These are phyloP conservation scores for Galeruca laticollis DNA, from an alignment of 2,888 invertebrate species.

Conservation along the genomic window DNA sequence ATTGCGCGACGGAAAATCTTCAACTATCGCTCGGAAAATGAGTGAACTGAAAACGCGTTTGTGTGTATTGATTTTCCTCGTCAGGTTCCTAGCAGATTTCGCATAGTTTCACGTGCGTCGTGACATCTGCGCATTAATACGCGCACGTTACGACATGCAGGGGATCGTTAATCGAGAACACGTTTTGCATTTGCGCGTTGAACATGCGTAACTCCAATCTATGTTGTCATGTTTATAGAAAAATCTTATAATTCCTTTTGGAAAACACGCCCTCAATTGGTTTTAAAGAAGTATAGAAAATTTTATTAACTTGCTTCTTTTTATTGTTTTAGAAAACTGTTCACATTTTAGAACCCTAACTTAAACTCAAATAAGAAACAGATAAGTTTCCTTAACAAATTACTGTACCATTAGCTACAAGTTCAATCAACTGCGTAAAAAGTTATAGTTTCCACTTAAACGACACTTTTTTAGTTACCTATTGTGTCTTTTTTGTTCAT, in stretches of 20 bases:
- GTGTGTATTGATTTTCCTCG: constrained; percentile 27
- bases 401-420: too few species aligned
- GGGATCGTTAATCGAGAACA: constrained; percentile 36
- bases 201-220: constrained; percentile 10
- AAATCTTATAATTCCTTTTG: background rate
- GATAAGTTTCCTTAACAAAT: too few species aligned
- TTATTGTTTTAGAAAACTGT: too few species aligned
- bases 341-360: too few species aligned
- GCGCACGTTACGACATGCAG: constrained; percentile 32
- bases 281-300: too few species aligned
- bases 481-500: too few species aligned
- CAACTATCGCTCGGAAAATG: constrained; percentile 22
- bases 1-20: constrained; percentile 28
- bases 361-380: too few species aligned
- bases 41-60: constrained; percentile 20
- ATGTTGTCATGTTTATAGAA: constrained; percentile 5
- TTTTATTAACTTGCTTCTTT: too few species aligned
- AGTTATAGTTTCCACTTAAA: too few species aligned
- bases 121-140: constrained; percentile 9
- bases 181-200: constrained; percentile 23
- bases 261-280: too few species aligned
- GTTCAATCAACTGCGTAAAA: too few species aligned
- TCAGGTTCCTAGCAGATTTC: constrained; percentile 27
- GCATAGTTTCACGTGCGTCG: constrained; percentile 27
- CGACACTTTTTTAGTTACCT: too few species aligned